Evolutionary conservation across 2,113 vertebrate species (phyloP).

Genomic region (Mirounga angustirostris): DNA sequence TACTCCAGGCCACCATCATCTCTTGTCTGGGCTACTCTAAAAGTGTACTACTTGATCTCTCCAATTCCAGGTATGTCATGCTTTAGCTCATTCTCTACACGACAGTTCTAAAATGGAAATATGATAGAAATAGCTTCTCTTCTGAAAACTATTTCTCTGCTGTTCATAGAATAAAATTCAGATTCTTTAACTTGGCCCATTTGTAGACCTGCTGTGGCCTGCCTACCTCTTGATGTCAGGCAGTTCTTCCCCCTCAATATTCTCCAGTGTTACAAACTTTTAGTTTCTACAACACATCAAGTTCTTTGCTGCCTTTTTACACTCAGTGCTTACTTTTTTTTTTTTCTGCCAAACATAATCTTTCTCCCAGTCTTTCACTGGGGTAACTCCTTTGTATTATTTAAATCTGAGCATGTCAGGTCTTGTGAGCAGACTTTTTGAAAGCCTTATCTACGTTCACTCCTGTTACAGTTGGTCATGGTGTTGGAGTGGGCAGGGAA

Average conservation of each 20-base stretch:
- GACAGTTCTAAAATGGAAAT: slow-evolving; percentile 23
- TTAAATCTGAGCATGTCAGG: neutral
- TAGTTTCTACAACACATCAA: neutral
- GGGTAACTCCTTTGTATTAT: neutral
- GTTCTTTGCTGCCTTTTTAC: neutral
- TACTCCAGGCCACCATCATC: neutral
- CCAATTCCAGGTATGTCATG: neutral
- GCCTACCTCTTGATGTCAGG: neutral
- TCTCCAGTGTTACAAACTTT: neutral
- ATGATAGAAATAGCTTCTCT: neutral
- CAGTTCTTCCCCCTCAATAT: neutral
- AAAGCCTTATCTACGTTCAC: neutral
- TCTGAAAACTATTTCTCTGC: neutral
- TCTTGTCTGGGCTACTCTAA: neutral
- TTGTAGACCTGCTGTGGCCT: neutral
- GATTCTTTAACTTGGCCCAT: neutral
- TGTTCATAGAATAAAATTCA: neutral
- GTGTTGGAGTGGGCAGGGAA: neutral
- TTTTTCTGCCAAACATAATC: neutral
- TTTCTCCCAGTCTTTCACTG: neutral
- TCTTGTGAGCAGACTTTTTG: neutral
- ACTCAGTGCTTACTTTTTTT: neutral
- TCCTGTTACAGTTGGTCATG: neutral
- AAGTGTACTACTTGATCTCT: neutral
- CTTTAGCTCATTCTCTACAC: neutral